Conservation (phyloP, 2,888 invertebrate genomes). For the Quadroppia sp. region DNA sequence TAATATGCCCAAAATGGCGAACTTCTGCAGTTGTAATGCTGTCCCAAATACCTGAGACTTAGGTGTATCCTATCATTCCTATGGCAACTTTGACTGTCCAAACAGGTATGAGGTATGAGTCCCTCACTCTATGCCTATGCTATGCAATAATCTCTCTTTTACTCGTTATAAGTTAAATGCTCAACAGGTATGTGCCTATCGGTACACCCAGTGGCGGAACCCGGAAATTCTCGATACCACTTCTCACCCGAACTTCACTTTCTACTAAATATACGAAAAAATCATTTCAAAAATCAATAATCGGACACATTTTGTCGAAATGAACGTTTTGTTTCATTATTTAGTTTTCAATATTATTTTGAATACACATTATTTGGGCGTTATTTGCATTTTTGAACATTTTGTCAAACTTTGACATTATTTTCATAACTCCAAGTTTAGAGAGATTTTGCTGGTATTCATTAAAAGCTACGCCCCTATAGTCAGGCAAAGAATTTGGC, state of each 20-base stretch:
- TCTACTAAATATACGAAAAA: too few relatives aligned
- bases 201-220: constrained; percentile 10
- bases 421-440: background rate
- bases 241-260: background rate
- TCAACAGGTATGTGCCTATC: constrained; percentile 1
- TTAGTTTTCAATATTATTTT: too few relatives aligned
- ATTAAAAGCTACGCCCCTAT: background rate
- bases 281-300: too few relatives aligned
- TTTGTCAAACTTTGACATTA: background rate
- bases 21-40: constrained; percentile 17
- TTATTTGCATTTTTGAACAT: too few relatives aligned
- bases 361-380: too few relatives aligned
- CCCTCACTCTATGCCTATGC: constrained; percentile 5
- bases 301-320: too few relatives aligned
- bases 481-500: constrained; percentile 19
- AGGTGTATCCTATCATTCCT: constrained; percentile 31
- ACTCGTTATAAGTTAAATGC: background rate
- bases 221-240: background rate
- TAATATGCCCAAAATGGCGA: constrained; percentile 10
- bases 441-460: background rate
- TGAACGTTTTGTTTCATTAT: too few relatives aligned
- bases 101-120: constrained; percentile 13
- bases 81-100: constrained; percentile 24
- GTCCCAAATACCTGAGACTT: constrained; percentile 31
- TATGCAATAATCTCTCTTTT: constrained; percentile 22